phyloP scores from a whole-genome alignment of 2,797 vertebrate genomes.

The Darevskia nairensis region DNA sequence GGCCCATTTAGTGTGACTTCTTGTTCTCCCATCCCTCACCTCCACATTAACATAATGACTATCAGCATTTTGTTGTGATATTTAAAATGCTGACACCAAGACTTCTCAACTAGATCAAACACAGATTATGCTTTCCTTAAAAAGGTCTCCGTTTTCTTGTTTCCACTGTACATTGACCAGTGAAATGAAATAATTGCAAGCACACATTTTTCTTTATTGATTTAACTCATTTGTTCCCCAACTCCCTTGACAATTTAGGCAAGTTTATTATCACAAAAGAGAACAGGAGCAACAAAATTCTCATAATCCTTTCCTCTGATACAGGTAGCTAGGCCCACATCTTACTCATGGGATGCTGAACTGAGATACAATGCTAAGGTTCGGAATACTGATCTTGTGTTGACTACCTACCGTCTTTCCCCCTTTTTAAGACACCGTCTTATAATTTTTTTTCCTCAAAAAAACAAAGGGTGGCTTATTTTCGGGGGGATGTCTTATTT shows the following conservation, averaged over 20 bases:
- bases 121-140: constrained; percentile 53
- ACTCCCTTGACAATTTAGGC: neutral
- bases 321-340: neutral
- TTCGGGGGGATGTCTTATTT: no score
- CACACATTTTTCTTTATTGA: constrained; percentile 39
- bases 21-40: constrained; percentile 20
- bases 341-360: neutral
- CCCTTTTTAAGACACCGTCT: no score
- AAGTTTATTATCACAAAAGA: constrained; percentile 27
- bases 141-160: constrained; percentile 47
- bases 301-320: neutral
- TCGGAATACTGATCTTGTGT: neutral
- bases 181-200: constrained; percentile 47
- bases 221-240: constrained; percentile 34
- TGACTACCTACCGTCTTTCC: neutral
- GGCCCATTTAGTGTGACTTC: constrained; percentile 51
- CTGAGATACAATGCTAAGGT: neutral
- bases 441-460: no score
- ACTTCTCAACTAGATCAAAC: constrained; percentile 67
- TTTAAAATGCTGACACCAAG: constrained; percentile 69
- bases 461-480: no score
- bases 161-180: constrained; percentile 54
- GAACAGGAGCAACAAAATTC: constrained; percentile 14
- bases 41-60: constrained; percentile 55
- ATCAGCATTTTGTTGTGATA: constrained; percentile 67